These are phyloP conservation scores for Alectoris magna DNA, from an alignment of 2,797 vertebrate genomes.

Conservation along the genomic window DNA sequence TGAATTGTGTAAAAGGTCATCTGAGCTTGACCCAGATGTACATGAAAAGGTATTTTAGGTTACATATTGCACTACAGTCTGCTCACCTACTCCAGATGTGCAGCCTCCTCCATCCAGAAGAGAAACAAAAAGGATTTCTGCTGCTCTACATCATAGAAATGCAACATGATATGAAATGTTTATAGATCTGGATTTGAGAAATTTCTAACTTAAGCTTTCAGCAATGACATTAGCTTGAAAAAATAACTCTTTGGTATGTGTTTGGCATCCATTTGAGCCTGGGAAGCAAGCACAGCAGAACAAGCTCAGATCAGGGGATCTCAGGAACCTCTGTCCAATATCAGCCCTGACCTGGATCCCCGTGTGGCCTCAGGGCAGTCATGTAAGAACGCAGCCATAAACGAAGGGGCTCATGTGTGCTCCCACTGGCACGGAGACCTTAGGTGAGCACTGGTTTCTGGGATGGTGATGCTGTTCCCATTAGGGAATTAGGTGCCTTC, in stretches of 20 bases:
- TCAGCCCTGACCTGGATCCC: neutral
- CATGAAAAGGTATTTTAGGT: neutral
- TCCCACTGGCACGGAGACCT: neutral
- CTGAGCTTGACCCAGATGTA: neutral
- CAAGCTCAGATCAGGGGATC: neutral
- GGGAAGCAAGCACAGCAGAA: neutral
- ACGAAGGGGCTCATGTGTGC: fast-evolving
- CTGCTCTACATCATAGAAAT: neutral
- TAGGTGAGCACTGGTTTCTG: neutral
- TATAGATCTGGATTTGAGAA: neutral
- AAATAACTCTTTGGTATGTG: neutral
- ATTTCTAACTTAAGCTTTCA: neutral
- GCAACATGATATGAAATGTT: neutral
- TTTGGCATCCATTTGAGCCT: neutral
- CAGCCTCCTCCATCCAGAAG: neutral
- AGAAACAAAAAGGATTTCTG: neutral
- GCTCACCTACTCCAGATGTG: neutral
- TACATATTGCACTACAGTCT: neutral
- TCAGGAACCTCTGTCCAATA: neutral
- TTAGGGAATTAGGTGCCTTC: neutral
- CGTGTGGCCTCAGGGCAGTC: fast-evolving
- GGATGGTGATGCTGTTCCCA: neutral
- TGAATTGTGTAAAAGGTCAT: neutral
- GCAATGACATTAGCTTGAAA: neutral
- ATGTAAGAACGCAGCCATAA: neutral